Evolutionary conservation across 2,888 invertebrate species (phyloP).

Genomic region (Eutolmus rufibarbis): DNA sequence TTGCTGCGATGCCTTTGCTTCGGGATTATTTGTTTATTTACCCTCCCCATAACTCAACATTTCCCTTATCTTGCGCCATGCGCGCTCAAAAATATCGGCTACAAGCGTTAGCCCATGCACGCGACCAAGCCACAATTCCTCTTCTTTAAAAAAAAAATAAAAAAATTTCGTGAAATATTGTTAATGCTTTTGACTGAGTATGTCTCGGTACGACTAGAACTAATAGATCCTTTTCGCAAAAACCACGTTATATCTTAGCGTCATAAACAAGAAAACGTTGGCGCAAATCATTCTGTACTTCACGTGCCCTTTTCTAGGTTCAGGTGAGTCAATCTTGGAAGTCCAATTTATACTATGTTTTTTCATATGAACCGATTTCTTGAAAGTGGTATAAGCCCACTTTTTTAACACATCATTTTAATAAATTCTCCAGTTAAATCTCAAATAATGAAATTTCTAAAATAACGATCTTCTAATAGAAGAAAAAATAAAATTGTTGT

Average conservation of each 20-base stretch:
- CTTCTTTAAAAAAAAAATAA: background rate
- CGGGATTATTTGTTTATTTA: slow-evolving; percentile 30
- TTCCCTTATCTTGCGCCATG: slow-evolving; percentile 5
- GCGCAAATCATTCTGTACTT: background rate
- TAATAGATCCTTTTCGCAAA: background rate
- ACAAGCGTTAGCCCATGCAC: background rate
- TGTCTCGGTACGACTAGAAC: background rate
- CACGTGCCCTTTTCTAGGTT: background rate
- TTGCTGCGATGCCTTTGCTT: slow-evolving; percentile 17
- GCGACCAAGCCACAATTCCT: background rate
- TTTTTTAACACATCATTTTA: no score
- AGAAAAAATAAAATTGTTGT: no score
- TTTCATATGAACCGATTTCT: background rate
- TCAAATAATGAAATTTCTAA: no score
- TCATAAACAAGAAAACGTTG: background rate
- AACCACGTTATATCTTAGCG: background rate
- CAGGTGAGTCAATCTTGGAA: background rate
- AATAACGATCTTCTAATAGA: no score
- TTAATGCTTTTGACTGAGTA: background rate
- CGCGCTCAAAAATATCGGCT: background rate
- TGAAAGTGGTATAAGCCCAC: no score
- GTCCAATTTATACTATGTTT: background rate
- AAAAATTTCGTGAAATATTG: background rate
- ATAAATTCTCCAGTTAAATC: no score
- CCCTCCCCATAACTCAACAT: slow-evolving; percentile 20